A percentile compares a stretch with the other conserved stretches of the same genome.
Evolutionary conservation across 2,888 invertebrate genomes (phyloP).

Genomic region (Deilephila elpenor): DNA sequence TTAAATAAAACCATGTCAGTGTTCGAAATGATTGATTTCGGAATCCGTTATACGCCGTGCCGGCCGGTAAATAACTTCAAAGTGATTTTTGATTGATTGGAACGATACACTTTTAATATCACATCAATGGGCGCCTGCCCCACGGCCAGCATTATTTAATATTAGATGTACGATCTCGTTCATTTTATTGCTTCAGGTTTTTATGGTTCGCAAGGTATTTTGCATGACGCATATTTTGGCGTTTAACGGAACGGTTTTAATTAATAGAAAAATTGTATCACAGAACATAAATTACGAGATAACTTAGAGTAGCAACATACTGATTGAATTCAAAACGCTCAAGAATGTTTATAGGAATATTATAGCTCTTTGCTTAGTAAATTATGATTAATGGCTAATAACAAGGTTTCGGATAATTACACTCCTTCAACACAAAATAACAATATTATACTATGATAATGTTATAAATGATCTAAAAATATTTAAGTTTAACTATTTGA

Average conservation of each 20-base stretch:
- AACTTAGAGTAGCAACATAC: too few species aligned
- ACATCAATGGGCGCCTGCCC: slow-evolving; percentile 34
- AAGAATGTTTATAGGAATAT: too few species aligned
- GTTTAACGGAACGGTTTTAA: background rate
- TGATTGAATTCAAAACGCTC: too few species aligned
- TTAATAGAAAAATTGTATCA: too few species aligned
- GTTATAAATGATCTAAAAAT: too few species aligned
- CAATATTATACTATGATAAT: too few species aligned
- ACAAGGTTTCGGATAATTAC: too few species aligned
- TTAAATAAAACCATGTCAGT: slow-evolving; percentile 57
- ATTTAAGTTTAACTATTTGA: too few species aligned
- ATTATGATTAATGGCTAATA: too few species aligned
- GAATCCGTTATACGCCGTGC: slow-evolving; percentile 53
- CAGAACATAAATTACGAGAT: too few species aligned
- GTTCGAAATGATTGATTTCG: slow-evolving; percentile 62
- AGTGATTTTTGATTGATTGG: slow-evolving; percentile 57
- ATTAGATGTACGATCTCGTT: background rate
- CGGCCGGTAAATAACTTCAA: slow-evolving; percentile 55
- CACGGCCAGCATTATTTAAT: slow-evolving; percentile 8
- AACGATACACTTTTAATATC: slow-evolving; percentile 42
- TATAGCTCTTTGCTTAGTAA: too few species aligned
- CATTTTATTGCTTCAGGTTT: background rate
- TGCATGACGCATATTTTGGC: background rate
- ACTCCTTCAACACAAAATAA: too few species aligned
- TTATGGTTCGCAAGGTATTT: background rate